Percentiles rank a stretch among this genome's conserved stretches.
Evolutionary conservation across 1,140 invertebrate species (phyloP).

Genomic region (Atta colombica): DNA sequence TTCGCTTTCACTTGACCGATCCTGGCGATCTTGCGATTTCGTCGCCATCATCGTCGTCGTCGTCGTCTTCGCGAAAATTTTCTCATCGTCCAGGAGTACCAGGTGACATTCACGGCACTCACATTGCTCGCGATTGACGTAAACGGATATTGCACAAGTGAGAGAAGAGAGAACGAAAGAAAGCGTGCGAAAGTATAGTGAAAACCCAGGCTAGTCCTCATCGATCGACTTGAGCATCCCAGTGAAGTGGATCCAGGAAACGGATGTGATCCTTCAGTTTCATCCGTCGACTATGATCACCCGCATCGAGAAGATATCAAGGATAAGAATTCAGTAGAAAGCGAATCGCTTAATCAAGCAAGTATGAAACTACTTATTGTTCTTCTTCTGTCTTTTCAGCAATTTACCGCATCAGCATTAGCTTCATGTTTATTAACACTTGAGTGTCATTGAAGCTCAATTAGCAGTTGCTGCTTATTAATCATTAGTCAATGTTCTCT

Average conservation of each 20-base stretch:
- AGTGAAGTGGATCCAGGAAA: slow-evolving; percentile 23
- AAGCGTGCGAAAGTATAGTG: not conserved
- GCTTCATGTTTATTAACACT: not conserved
- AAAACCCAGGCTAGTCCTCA: not conserved
- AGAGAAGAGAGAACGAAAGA: not conserved
- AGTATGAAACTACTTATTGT: not conserved
- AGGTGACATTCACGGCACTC: not conserved
- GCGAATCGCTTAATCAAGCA: not conserved
- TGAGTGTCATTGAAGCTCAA: not conserved
- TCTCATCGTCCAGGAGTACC: not conserved
- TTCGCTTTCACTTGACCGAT: slow-evolving; percentile 72
- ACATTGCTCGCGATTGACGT: not conserved
- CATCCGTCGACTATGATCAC: slow-evolving; percentile 38
- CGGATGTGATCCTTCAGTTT: not conserved
- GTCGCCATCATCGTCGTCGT: not conserved
- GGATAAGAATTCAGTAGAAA: slow-evolving; percentile 38
- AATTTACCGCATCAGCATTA: not conserved
- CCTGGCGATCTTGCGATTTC: slow-evolving; percentile 59
- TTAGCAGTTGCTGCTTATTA: not conserved
- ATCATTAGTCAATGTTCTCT: not conserved
- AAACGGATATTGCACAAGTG: slow-evolving; percentile 29
- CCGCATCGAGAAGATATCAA: not conserved
- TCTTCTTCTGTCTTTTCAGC: not conserved
- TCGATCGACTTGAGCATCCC: not conserved
- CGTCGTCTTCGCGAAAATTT: not conserved